Percentiles rank a stretch among this genome's conserved stretches.
Conservation (phyloP, 2,797 vertebrate species). For the Takifugu ocellatus region DNA sequence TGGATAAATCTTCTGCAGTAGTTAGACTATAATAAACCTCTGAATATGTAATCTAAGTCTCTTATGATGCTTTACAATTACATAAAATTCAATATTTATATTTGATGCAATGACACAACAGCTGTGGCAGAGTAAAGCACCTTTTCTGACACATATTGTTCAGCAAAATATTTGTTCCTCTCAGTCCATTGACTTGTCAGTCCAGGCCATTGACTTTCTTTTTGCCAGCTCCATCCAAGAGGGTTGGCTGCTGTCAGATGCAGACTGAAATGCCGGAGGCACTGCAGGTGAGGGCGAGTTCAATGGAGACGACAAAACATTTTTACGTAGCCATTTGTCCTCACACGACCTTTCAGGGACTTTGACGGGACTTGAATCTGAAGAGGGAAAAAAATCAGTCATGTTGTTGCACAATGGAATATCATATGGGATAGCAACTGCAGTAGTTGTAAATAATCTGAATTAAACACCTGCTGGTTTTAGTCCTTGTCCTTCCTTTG, state of each 20-base stretch:
- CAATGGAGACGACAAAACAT: slow-evolving; percentile 37
- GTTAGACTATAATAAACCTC: slow-evolving; percentile 15
- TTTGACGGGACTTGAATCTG: slow-evolving; percentile 62
- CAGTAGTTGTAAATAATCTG: not conserved
- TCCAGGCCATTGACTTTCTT: slow-evolving; percentile 98
- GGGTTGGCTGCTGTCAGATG: slow-evolving; percentile 76
- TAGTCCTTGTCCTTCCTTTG: slow-evolving; percentile 36
- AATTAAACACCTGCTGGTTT: slow-evolving; percentile 52
- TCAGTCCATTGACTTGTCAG: slow-evolving; percentile 85
- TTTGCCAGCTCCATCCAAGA: slow-evolving; percentile 98
- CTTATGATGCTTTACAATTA: slow-evolving; percentile 27
- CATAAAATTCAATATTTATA: slow-evolving; percentile 25
- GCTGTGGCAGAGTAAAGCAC: slow-evolving; percentile 1
- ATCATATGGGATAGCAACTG: not conserved
- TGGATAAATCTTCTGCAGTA: slow-evolving; percentile 20
- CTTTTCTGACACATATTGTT: slow-evolving; percentile 3
- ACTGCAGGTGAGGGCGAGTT: slow-evolving; percentile 51
- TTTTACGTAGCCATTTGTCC: slow-evolving; percentile 74
- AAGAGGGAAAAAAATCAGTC: slow-evolving; percentile 10
- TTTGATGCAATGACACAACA: slow-evolving; percentile 7
- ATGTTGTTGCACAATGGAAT: slow-evolving; percentile 1
- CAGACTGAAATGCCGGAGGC: slow-evolving; percentile 57
- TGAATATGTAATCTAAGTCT: slow-evolving; percentile 14
- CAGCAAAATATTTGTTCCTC: not conserved
- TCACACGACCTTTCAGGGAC: slow-evolving; percentile 66